Evolutionary conservation across 2,113 vertebrate genomes (phyloP), one percentile per base, ranked within the genome.

Genomic region (Microtus oregoni): DNA sequence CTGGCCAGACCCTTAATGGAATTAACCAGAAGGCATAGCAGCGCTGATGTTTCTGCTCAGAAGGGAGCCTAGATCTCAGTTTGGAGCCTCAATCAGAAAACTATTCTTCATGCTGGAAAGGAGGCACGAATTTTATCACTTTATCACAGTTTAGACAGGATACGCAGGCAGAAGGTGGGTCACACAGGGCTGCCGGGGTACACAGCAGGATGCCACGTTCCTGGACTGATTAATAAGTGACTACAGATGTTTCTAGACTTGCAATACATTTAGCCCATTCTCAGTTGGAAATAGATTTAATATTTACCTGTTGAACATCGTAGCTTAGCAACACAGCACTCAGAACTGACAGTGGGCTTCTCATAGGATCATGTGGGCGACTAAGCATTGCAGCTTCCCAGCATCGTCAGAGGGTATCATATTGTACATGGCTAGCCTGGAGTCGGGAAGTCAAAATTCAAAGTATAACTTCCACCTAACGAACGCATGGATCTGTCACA

Each of bases 1-100:
- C 44, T 79, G 47, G 47, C 30, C 3, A 5, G 52, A 91, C 26
- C 38, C 11, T 93, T 95, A 91, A 94, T 86, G 88, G 82, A 97
- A 96, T 97, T 96, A 96, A 96, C 89, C 89, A 95, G 55, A 91
- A 96, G 93, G 78, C 68, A 95, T 87, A 91, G 91, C 67, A 65
- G 32, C 63, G 38, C 38, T 93, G 47, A 35, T 58, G n/a, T 70
- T 89, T 95, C 82, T 90, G n/a, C 73, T 94, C 75, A 72, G 92
- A 96, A 76, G 91, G 65, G 70, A 92, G 86, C 41, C 85, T 87
- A 72, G 72, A 95, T 90, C 95, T 89, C 90, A 81, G 55, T 95
- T 94, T 96, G 50, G 63, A 96, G 83, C 44, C 47, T 90, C 81
- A 89, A 83, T 94, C 83, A 87, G 73, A 93, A 92, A 95, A 96